Conservation (phyloP, 2,888 invertebrate species). For the Lepidocyrtinus sp. region DNA sequence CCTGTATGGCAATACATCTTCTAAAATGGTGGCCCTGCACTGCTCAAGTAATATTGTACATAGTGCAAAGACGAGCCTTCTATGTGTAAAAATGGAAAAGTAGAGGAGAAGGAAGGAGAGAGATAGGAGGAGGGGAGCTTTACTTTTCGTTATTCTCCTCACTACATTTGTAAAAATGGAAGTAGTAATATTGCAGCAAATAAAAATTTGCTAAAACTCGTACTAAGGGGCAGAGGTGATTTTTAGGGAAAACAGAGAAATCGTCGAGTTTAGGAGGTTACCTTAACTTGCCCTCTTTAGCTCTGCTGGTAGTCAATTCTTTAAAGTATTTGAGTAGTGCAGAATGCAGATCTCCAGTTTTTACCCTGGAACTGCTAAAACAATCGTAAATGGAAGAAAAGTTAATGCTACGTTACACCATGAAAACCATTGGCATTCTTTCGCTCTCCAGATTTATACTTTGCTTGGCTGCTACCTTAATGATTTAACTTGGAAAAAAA, state of each 20-base stretch:
- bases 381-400: too few relatives aligned
- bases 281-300: background rate
- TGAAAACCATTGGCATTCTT: background rate
- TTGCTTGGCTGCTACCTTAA: too few relatives aligned
- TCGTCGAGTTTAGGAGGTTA: background rate
- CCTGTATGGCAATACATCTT: background rate
- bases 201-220: background rate
- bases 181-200: background rate
- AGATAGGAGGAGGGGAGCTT: background rate
- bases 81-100: background rate
- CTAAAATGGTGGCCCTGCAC: background rate
- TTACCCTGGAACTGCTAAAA: too few relatives aligned
- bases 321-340: background rate
- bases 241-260: constrained; percentile 4
- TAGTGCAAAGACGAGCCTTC: background rate
- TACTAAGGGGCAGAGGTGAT: background rate
- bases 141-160: background rate
- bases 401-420: too few relatives aligned
- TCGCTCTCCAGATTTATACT: background rate
- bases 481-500: too few relatives aligned
- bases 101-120: too few relatives aligned
- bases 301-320: background rate
- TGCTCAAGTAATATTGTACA: background rate
- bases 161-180: background rate
- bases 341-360: background rate